Base-by-base conservation (phyloP, 2,888 invertebrate species). In the Nyleta sp. region DNA sequence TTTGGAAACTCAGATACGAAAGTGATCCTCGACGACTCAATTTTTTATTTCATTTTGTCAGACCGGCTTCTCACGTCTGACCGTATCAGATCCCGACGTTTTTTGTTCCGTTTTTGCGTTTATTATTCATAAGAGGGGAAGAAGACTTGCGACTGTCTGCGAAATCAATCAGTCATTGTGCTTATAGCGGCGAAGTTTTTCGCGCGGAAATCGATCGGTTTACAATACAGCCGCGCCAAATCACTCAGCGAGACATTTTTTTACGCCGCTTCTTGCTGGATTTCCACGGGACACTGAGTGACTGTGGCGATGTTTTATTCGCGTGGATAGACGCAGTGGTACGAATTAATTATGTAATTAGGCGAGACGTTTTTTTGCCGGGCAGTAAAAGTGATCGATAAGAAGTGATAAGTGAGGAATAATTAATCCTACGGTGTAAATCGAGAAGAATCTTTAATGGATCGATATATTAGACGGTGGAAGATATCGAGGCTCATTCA, bases 161-260 rank as follows among this genome's bases (percentile, higher is more conserved):
- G 20, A 35, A 38, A 44, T 33, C 18, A 2, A 18, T 28, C 55
- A n/a, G 33, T 46, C 55, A 38, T 35, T 46, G 55, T 38, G 13
- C 13, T 53, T 65, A 20, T 8, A 59, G 28, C 50, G 42, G 55
- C 24, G 24, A 71, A 62, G 28, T 42, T 53, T 62, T 62, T 62
- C 46, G 22, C 62, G 46, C 3, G 13, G 15, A 31, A n/a, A 60
- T 62, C 62, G 55, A 62, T 62, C 35, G 35, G 28, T 53, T 71
- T 53, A 71, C 62, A 53, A 57, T 57, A 40, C 48, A 48, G 22
- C 50, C 42, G 15, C 42, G 48, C 24, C 22, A 31, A 60, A 60
- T 50, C 70, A 22, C 46, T 55, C 55, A 53, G 28, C 20, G 44
- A 48, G 46, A 17, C 38, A 62, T 57, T 38, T 72, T 64, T 57